Conservation (phyloP, 1,140 invertebrate species). For the Harpegnathos saltator region DNA sequence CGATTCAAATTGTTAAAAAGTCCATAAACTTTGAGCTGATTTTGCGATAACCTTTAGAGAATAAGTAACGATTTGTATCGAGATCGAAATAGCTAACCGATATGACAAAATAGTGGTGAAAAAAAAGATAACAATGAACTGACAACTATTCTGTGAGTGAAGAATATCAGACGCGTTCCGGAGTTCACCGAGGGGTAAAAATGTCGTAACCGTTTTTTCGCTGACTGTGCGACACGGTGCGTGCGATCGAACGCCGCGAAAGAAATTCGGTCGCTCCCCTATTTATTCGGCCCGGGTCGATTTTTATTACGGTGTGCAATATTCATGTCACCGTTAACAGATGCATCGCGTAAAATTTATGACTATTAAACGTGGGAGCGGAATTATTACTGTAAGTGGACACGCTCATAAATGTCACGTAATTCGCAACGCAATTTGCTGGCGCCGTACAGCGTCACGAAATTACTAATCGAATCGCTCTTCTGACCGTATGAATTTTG, state of each 20-base stretch:
- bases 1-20: no score
- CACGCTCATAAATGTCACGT: conserved; percentile 63
- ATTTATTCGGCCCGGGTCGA: conserved; percentile 13
- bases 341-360: conserved; percentile 53
- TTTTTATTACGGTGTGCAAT: conserved; percentile 10
- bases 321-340: conserved; percentile 23
- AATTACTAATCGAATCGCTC: conserved; percentile 67
- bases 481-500: conserved; percentile 70
- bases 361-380: conserved; percentile 34
- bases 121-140: no score
- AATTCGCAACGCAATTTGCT: conserved; percentile 66
- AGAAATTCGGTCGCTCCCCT: not conserved
- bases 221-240: no score
- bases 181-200: no score
- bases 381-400: conserved; percentile 70
- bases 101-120: no score
- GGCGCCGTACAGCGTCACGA: conserved; percentile 40
- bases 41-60: no score
- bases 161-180: no score
- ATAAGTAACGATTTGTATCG: no score
- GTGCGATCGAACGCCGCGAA: not conserved
- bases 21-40: no score
- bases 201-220: no score
- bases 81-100: no score
- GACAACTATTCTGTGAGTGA: no score